Percentiles rank a stretch among this genome's conserved stretches.
Evolutionary conservation across 2,797 vertebrate species (phyloP).

Genomic region (Lepus oiostolus): DNA sequence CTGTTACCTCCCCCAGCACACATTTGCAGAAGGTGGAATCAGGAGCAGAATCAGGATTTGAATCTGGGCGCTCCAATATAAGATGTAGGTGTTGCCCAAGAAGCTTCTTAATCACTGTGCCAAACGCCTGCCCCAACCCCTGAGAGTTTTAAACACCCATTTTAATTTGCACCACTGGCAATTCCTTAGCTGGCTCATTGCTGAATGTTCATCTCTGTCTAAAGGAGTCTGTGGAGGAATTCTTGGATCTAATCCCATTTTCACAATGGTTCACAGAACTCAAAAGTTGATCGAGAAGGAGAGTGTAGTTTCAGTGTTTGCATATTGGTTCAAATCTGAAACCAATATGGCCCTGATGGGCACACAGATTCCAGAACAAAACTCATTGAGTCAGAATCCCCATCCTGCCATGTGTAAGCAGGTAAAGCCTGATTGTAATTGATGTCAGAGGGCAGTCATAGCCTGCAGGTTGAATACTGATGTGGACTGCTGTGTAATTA

Average conservation of each 20-base stretch:
- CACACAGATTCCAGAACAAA: constrained; percentile 55
- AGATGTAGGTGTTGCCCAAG: too few relatives aligned
- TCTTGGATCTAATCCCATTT: constrained; percentile 14
- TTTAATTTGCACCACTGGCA: constrained; percentile 59
- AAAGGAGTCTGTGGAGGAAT: constrained; percentile 51
- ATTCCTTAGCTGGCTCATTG: constrained; percentile 12
- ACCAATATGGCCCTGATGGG: not conserved
- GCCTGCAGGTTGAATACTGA: constrained; percentile 55
- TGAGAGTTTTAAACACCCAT: not conserved
- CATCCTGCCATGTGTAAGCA: constrained; percentile 42
- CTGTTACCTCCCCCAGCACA: too few relatives aligned
- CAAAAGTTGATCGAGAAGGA: constrained; percentile 1
- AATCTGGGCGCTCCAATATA: too few relatives aligned
- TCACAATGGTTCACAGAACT: not conserved
- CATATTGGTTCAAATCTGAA: not conserved
- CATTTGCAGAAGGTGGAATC: too few relatives aligned
- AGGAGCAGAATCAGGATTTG: too few relatives aligned
- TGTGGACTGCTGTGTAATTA: constrained; percentile 66
- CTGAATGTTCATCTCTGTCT: constrained; percentile 28
- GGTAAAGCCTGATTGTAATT: constrained; percentile 54
- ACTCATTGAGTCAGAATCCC: constrained; percentile 15
- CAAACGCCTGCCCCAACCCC: not conserved
- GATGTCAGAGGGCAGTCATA: constrained; percentile 54
- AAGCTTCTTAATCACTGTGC: too few relatives aligned
- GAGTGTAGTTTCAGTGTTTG: not conserved